Evolutionary conservation across 2,888 invertebrate species (phyloP).

Genomic region (Sminthurides aquaticus): DNA sequence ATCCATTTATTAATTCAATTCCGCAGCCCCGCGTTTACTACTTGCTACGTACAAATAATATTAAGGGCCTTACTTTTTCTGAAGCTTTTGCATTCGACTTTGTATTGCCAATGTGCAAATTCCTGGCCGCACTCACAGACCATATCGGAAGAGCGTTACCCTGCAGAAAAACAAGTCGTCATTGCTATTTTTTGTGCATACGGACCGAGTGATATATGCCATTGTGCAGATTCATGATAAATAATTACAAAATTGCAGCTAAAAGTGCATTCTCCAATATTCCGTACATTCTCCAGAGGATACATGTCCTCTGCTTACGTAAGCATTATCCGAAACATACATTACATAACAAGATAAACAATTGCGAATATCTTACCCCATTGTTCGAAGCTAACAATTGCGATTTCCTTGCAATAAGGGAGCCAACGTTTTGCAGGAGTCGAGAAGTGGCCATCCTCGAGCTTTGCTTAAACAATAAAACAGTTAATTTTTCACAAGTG

Average conservation of each 20-base stretch:
- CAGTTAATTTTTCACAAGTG: too few relatives aligned
- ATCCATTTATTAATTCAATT: background rate
- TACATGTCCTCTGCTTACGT: too few relatives aligned
- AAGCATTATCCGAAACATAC: too few relatives aligned
- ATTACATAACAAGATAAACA: too few relatives aligned
- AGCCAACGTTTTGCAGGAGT: slow-evolving; percentile 26
- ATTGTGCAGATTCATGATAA: too few relatives aligned
- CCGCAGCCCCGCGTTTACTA: too few relatives aligned
- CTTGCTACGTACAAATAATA: too few relatives aligned
- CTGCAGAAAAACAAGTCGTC: background rate
- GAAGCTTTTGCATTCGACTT: slow-evolving; percentile 11
- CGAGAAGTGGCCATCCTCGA: slow-evolving; percentile 30
- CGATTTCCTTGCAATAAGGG: slow-evolving; percentile 24
- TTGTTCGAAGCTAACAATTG: slow-evolving; percentile 1
- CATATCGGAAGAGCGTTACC: slow-evolving; percentile 18
- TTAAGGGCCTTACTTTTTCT: slow-evolving; percentile 14
- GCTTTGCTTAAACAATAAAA: too few relatives aligned
- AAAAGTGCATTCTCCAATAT: background rate
- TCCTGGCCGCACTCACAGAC: slow-evolving; percentile 18
- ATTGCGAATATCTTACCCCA: too few relatives aligned
- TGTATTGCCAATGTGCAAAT: slow-evolving; percentile 12
- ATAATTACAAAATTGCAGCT: background rate
- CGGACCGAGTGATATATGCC: too few relatives aligned
- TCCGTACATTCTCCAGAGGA: too few relatives aligned
- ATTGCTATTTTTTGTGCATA: too few relatives aligned